These are phyloP conservation scores for Campopleginae sp. DNA, from an alignment of 2,888 invertebrate genomes.

Conservation along the genomic window DNA sequence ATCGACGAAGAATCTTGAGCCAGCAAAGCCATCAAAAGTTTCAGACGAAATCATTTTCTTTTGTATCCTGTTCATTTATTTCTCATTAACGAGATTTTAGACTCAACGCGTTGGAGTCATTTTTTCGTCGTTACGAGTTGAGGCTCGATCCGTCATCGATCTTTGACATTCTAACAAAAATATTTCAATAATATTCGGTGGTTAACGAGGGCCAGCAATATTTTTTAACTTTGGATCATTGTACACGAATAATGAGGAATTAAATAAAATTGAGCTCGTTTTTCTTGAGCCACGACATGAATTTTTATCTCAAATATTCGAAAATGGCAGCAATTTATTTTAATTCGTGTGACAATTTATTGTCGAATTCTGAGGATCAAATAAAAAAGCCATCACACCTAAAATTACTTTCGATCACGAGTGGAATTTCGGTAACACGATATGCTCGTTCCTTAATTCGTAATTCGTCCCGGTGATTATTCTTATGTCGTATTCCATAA, in stretches of 20 bases:
- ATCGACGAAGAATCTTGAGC: not conserved
- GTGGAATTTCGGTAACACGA: slow-evolving; percentile 23
- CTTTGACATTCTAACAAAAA: no score
- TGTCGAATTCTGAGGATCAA: slow-evolving; percentile 30
- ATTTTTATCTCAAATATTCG: slow-evolving; percentile 1
- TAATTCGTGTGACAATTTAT: slow-evolving; percentile 16
- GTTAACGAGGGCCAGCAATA: not conserved
- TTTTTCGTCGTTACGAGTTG: not conserved
- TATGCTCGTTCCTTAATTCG: slow-evolving; percentile 42
- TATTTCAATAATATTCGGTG: not conserved
- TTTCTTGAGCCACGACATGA: slow-evolving; percentile 8
- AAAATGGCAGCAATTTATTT: slow-evolving; percentile 1
- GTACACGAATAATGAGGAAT: no score
- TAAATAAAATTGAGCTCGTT: not conserved
- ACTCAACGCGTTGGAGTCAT: not conserved
- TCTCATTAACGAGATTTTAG: not conserved
- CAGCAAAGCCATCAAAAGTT: not conserved
- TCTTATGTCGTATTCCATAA: not conserved
- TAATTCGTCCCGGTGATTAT: slow-evolving; percentile 49
- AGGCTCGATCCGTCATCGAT: not conserved
- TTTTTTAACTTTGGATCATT: no score
- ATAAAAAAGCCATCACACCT: not conserved
- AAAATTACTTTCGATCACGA: slow-evolving; percentile 21
- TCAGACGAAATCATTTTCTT: not conserved
- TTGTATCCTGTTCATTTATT: not conserved